phyloP scores from a whole-genome alignment of 1,140 invertebrate genomes.

The Acyrthosiphon pisum region DNA sequence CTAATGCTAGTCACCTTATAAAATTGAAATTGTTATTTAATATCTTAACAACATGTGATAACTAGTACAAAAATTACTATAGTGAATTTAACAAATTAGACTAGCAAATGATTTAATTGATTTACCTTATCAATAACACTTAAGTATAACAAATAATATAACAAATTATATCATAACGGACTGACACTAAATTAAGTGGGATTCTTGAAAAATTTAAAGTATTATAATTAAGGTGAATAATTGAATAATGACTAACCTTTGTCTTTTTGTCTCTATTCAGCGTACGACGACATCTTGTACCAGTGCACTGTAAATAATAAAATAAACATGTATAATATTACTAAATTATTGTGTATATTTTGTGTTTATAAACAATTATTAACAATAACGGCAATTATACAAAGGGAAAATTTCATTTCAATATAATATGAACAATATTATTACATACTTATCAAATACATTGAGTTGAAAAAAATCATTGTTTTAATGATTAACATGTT shows the following conservation, averaged over 20 bases:
- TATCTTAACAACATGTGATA: background rate
- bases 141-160: background rate
- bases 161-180: background rate
- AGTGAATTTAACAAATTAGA: background rate
- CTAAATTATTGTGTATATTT: too few species aligned
- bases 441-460: background rate
- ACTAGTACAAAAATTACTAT: too few species aligned
- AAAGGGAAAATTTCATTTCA: background rate
- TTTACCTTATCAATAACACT: background rate
- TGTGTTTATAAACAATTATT: too few species aligned
- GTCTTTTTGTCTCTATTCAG: constrained; percentile 4
- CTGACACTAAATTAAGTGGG: background rate
- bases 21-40: background rate
- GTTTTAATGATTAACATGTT: background rate
- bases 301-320: constrained; percentile 42
- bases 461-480: background rate
- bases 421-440: background rate
- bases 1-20: background rate
- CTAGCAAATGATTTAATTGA: background rate
- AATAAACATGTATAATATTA: background rate
- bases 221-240: background rate
- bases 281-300: constrained; percentile 31
- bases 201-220: background rate
- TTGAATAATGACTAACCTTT: constrained; percentile 13
- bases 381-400: background rate